Conservation (phyloP, 2,797 vertebrate genomes). For the Cercopithecus petaurista region DNA sequence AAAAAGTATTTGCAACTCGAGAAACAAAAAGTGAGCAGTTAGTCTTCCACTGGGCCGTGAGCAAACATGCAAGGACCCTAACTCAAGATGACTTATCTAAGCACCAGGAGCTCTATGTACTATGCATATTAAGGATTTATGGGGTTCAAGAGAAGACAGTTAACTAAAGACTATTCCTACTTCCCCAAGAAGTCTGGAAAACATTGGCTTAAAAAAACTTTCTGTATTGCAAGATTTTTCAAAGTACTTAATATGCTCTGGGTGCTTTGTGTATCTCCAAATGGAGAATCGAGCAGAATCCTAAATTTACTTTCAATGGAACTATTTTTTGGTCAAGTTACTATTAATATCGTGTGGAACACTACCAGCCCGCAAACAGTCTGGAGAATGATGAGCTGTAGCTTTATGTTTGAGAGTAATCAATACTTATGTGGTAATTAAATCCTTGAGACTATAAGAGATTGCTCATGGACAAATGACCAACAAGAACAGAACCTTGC, state of each 20-base stretch:
- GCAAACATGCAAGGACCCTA: background rate
- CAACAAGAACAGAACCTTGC: background rate
- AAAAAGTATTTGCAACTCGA: background rate
- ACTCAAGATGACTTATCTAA: background rate
- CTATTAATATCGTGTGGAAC: background rate
- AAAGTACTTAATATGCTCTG: background rate
- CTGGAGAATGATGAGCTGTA: background rate
- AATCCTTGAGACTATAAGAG: background rate
- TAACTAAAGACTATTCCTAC: background rate
- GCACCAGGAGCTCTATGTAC: background rate
- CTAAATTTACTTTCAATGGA: background rate
- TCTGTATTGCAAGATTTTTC: background rate
- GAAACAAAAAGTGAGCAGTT: background rate
- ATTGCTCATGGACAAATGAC: background rate
- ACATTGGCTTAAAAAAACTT: background rate
- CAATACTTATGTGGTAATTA: background rate
- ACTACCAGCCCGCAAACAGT: background rate
- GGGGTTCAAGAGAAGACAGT: background rate
- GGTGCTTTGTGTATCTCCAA: background rate
- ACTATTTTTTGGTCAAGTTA: background rate
- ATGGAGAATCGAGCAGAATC: background rate
- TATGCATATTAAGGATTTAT: background rate
- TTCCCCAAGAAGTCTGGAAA: background rate
- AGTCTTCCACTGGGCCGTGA: background rate
- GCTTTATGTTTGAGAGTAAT: background rate